Base-by-base conservation (phyloP, 2,888 invertebrate genomes). In the Lepidochrysops patricia region DNA sequence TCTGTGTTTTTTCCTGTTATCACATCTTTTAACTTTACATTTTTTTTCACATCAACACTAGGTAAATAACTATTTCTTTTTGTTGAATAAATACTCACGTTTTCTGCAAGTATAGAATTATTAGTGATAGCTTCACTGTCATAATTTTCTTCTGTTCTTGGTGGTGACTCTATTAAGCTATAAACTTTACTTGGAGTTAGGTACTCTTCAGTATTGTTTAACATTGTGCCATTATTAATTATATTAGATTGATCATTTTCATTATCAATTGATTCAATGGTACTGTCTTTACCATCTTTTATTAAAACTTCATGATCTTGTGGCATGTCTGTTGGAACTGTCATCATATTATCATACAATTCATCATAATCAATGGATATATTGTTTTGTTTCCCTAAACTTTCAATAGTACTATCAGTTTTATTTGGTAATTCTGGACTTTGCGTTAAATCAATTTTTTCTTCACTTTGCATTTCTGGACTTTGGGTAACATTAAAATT, bases 301-400 rank as follows among this genome's bases (percentile, higher is more conserved):
- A 26, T 19, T 35, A 12, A 2, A 34, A 12, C 6, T 37, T 34
- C 34, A 15, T 32, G 23, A 49, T 23, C 23, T 49, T 2, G n/a
- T n/a, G n/a, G 13, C n/a, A 26, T 32, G 5, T 48, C 62, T 56
- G 34, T 49, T 56, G 34, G 43, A 58, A 23, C 57, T 35, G 25
- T 61, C 32, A 60, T 32, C 43, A 63, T 56, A 50, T 62, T 54
- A 35, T 65, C 68, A 72, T 57, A 80, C 62, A 67, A 61, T 63
- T 84, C 83, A 72, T 87, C 88, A 72, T 85, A 86, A 70, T 84
- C 84, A 67, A 84, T 77, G 50, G 84, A 86, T 13, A 83, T 62
- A 65, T 85, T 66, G 60, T 76, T 71, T 61, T 64, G 73, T 65
- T 77, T 82, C 3, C 77, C 79, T 27, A 84, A 66, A 66, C 35